phyloP scores from a whole-genome alignment of 2,113 vertebrate species.

The Protomyctophum bolini region DNA sequence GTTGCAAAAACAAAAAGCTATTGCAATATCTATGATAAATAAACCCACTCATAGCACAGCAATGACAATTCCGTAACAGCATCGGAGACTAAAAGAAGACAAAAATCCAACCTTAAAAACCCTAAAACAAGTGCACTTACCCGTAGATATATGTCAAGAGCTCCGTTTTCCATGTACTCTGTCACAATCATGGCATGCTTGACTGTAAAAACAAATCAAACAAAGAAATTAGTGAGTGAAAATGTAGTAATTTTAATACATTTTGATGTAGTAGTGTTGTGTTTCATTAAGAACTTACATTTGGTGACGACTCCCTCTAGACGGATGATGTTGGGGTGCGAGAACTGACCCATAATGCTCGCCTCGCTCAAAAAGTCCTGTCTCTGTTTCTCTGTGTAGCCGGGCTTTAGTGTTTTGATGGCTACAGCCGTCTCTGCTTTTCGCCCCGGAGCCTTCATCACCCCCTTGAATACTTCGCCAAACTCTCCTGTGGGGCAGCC shows the following conservation, averaged over 20 bases:
- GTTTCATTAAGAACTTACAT: constrained; percentile 80
- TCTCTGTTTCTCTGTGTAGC: constrained; percentile 94
- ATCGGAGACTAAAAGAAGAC: not conserved
- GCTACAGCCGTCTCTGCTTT: constrained; percentile 86
- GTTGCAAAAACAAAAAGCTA: not conserved
- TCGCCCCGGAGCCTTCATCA: constrained; percentile 80
- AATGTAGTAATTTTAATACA: not conserved
- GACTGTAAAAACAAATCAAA: constrained; percentile 72
- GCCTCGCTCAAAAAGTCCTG: constrained; percentile 95
- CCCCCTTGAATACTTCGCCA: constrained; percentile 92
- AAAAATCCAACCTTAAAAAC: not conserved
- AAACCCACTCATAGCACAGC: not conserved
- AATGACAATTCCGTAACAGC: not conserved
- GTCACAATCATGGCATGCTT: constrained; percentile 97
- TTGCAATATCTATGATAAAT: not conserved
- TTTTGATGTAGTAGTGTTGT: not conserved
- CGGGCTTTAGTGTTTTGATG: constrained; percentile 92
- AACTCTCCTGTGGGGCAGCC: constrained; percentile 85
- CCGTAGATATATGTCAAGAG: constrained; percentile 93
- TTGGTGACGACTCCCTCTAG: constrained; percentile 96
- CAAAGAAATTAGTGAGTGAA: constrained; percentile 21
- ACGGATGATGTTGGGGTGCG: constrained; percentile 95
- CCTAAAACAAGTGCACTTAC: constrained; percentile 67
- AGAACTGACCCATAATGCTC: constrained; percentile 98
- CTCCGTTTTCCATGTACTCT: constrained; percentile 97